Evolutionary conservation across 2,797 vertebrate species (phyloP).

Genomic region (Petrocephalus schoutedeni): DNA sequence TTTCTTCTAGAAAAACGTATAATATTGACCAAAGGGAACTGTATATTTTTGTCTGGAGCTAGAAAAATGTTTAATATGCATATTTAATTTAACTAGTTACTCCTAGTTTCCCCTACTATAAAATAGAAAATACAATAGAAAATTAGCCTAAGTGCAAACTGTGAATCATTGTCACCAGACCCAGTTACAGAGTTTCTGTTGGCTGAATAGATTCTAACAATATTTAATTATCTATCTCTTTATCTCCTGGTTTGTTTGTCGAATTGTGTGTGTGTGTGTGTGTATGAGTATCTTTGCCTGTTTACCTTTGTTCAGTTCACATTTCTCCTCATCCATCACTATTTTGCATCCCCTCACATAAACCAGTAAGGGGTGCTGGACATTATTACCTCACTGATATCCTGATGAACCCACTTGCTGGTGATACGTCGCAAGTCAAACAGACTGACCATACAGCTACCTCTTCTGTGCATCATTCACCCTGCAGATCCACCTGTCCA

Average conservation of each 20-base stretch:
- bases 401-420: background rate
- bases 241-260: background rate
- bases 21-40: conserved; percentile 2
- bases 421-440: background rate
- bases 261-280: background rate
- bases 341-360: background rate
- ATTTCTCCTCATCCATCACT: background rate
- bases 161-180: background rate
- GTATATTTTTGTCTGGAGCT: background rate
- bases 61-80: background rate
- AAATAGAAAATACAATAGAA: background rate
- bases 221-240: background rate
- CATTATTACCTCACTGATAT: background rate
- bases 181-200: background rate
- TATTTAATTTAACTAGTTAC: background rate
- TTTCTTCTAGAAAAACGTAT: background rate
- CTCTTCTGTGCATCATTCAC: background rate
- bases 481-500: background rate
- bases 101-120: background rate
- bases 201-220: background rate
- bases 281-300: background rate
- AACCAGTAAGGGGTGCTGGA: background rate
- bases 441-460: background rate
- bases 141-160: background rate
- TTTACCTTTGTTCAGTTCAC: background rate